Percentiles rank a stretch among this genome's conserved stretches.
phyloP scores from a whole-genome alignment of 2,888 invertebrate species.

The Drosophila aldrichi region DNA sequence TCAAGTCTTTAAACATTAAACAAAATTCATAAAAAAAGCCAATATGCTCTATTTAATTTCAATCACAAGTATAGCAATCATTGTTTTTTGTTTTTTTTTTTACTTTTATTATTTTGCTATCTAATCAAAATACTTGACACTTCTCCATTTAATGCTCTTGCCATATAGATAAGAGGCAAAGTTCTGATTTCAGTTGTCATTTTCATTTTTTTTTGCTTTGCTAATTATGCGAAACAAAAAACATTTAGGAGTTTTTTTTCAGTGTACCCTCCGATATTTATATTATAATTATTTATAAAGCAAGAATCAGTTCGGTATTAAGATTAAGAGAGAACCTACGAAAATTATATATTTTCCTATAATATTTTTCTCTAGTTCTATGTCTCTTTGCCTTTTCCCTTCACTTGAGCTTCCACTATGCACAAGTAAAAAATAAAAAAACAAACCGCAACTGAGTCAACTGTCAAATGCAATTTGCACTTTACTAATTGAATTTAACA shows the following conservation, averaged over 20 bases:
- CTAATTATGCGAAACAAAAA: constrained; percentile 28
- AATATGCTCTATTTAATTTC: background rate
- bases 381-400: background rate
- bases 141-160: constrained; percentile 8
- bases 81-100: constrained; percentile 14
- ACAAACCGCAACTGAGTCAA: constrained; percentile 1
- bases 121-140: constrained; percentile 34
- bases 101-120: constrained; percentile 25
- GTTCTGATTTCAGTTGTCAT: constrained; percentile 40
- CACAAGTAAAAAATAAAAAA: background rate
- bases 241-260: constrained; percentile 5
- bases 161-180: constrained; percentile 45
- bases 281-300: too few species aligned
- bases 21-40: background rate
- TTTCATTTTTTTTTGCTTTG: constrained; percentile 19
- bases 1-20: background rate
- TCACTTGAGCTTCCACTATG: constrained; percentile 1
- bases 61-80: background rate
- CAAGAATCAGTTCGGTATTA: too few species aligned
- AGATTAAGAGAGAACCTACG: too few species aligned
- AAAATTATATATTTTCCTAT: too few species aligned
- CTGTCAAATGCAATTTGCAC: constrained; percentile 21
- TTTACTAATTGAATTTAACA: constrained; percentile 34
- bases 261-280: background rate
- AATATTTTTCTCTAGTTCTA: background rate